A percentile compares a stretch with the other conserved stretches of the same genome.
Evolutionary conservation across 2,888 invertebrate genomes (phyloP).

Genomic region (Lasioglossum leucozonium): DNA sequence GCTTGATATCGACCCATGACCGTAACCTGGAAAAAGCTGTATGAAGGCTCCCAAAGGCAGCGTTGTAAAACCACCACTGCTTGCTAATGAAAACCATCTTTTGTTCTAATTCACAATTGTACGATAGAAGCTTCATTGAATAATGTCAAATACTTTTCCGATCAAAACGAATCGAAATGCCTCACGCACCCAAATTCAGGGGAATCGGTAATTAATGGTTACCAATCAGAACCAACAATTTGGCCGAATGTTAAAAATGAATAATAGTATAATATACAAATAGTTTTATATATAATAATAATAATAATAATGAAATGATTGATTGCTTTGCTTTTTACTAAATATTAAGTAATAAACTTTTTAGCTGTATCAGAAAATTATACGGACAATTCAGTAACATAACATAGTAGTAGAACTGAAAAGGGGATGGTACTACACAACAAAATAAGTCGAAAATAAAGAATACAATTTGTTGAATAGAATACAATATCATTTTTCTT

Average conservation of each 20-base stretch:
- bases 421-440: background rate
- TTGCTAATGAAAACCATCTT: background rate
- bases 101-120: background rate
- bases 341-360: no score
- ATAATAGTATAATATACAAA: no score
- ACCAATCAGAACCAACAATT: no score
- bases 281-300: no score
- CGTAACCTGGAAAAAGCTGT: background rate
- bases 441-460: background rate
- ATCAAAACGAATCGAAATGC: background rate
- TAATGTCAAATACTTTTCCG: background rate
- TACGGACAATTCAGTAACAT: no score
- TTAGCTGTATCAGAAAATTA: no score
- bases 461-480: no score
- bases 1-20: conserved; percentile 4
- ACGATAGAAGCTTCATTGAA: background rate
- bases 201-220: background rate
- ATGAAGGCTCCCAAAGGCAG: background rate
- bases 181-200: no score
- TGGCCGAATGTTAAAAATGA: no score
- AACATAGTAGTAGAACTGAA: background rate
- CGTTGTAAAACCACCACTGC: background rate
- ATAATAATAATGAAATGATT: no score
- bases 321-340: no score
- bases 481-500: no score